Conservation (phyloP, 37 sponge, comb jelly and placozoan genomes). For the Amphimedon queenslandica region DNA sequence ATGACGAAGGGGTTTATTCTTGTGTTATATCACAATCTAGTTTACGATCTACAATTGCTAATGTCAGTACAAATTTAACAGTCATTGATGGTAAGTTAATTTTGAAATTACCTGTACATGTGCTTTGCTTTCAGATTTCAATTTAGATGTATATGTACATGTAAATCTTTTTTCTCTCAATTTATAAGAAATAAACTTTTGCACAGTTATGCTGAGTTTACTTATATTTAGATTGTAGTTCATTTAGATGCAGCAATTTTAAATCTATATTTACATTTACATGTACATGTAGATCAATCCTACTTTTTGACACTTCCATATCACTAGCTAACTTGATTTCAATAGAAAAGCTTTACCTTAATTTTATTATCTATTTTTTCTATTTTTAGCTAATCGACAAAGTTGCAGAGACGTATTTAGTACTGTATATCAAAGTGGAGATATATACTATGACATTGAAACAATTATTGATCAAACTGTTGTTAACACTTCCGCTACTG, state of each 20-base stretch:
- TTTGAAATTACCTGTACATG: no score
- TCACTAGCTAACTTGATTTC: no score
- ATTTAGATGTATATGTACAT: no score
- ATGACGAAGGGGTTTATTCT: conserved; percentile 35
- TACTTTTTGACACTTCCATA: no score
- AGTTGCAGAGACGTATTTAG: conserved; percentile 14
- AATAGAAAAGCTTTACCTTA: not conserved
- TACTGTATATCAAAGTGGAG: conserved; percentile 11
- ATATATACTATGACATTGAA: conserved; percentile 16
- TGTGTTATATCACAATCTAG: conserved; percentile 20
- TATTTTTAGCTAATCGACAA: conserved; percentile 20
- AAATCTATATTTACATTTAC: no score
- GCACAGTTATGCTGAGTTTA: no score
- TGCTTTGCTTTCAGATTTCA: no score
- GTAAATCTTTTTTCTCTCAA: no score
- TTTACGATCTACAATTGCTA: conserved; percentile 3
- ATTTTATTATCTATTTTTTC: not conserved
- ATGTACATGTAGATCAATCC: no score
- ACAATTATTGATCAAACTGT: conserved; percentile 9
- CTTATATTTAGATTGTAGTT: no score
- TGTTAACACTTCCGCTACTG: conserved; percentile 54
- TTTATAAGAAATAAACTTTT: no score
- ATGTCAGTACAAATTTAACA: not conserved
- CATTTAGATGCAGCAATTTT: no score
- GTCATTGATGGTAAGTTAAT: conserved; percentile 50